phyloP scores from a whole-genome alignment of 2,113 vertebrate species.

The Amphilophus citrinellus region DNA sequence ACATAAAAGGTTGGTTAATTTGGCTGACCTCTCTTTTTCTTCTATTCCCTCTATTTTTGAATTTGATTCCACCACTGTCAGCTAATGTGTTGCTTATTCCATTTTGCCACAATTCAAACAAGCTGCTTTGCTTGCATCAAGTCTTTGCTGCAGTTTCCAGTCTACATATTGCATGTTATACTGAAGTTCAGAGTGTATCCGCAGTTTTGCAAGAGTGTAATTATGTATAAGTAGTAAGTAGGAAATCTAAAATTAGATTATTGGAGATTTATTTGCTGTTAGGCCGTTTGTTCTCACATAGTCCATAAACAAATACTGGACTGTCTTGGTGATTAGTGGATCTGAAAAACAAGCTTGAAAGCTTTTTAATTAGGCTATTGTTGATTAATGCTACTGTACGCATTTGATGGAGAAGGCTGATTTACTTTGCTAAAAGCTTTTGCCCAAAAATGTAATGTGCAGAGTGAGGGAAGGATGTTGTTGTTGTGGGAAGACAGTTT shows the following conservation, averaged over 20 bases:
- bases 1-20: slow-evolving; percentile 1
- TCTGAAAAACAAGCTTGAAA: slow-evolving; percentile 82
- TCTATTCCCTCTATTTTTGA: background rate
- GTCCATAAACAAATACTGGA: slow-evolving; percentile 60
- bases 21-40: background rate
- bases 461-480: background rate
- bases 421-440: slow-evolving; percentile 76
- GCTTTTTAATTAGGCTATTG: slow-evolving; percentile 83
- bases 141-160: slow-evolving; percentile 3
- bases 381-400: slow-evolving; percentile 67
- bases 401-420: slow-evolving; percentile 67
- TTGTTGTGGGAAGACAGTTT: slow-evolving; percentile 6
- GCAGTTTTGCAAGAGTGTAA: slow-evolving; percentile 48
- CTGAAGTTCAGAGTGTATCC: slow-evolving; percentile 23
- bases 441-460: slow-evolving; percentile 40
- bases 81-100: background rate
- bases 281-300: slow-evolving; percentile 44
- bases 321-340: slow-evolving; percentile 71
- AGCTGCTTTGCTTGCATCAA: slow-evolving; percentile 22
- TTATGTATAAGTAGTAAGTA: slow-evolving; percentile 60
- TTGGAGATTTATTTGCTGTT: slow-evolving; percentile 66
- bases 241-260: slow-evolving; percentile 68
- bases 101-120: slow-evolving; percentile 8
- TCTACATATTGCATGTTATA: slow-evolving; percentile 28
- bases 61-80: background rate